Evolutionary conservation across 2,888 invertebrate genomes (phyloP), one percentile per base, ranked within the genome.

Genomic region (Melieria omissa): DNA sequence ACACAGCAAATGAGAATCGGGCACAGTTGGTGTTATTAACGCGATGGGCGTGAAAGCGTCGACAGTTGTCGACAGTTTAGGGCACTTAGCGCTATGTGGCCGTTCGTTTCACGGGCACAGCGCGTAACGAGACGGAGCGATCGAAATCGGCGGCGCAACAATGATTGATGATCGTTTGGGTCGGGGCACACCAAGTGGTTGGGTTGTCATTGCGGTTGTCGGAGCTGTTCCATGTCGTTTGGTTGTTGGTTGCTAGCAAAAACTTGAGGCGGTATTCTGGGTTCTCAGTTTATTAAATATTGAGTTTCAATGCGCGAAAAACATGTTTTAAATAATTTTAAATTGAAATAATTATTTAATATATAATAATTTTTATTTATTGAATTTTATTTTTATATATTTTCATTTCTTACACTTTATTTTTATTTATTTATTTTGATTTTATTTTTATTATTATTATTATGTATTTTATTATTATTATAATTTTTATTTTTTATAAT

Each of bases 121-220:
- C n/a, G 47, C 14, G 47, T 14, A 6, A 42, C 12, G 29, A 9
- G 54, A 14, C 12, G 9, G 52, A 4, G 52, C 52, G 52, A 12
- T 12, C 52, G 14, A 14, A 52, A n/a, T 52, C 52, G 6, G 12
- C 14, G n/a, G 57, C 16, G n/a, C 9, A 14, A 57, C 55, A 70
- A 65, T 79, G 78, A 79, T 79, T 78, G 80, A 81, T 81, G 80
- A 81, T 78, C 74, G n/a, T 67, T 67, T 60, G 42, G 55, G n/a
- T 3, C 29, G 29, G 29, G 29, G 29, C 29, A 29, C 29, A 29
- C 29, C 29, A 29, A 29, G 12, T 44, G 7, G 41, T 58, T 12
- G 58, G 29, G 45, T 60, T 41, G 44, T 57, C 12, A 4, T 65
- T 44, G 65, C 16, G 42, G 55, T 65, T 9, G 57, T n/a, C 46